These are phyloP conservation scores for Aleiodes leptofemur DNA, from an alignment of 2,888 invertebrate genomes.

Conservation along the genomic window DNA sequence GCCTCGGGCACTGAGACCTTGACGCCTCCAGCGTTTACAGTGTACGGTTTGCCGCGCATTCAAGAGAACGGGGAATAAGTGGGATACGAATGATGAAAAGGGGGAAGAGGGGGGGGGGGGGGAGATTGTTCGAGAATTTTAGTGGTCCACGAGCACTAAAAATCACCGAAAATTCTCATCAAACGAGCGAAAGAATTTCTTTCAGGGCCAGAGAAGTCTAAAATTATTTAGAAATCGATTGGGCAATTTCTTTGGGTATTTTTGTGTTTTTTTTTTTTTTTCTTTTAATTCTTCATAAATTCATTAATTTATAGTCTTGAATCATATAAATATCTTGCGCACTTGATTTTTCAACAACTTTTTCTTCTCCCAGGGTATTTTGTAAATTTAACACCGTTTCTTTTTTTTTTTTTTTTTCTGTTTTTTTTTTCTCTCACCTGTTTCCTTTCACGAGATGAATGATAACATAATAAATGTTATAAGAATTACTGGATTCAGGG, in stretches of 20 bases:
- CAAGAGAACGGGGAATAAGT: slow-evolving; percentile 21
- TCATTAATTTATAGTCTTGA: background rate
- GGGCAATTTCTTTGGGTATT: background rate
- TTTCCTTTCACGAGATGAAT: background rate
- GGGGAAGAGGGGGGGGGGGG: background rate
- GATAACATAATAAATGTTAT: slow-evolving; percentile 16
- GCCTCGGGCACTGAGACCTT: slow-evolving; percentile 66
- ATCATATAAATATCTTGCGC: background rate
- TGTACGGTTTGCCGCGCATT: slow-evolving; percentile 26
- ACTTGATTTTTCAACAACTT: background rate
- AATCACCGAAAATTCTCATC: background rate
- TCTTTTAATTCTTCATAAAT: background rate
- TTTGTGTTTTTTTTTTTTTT: background rate
- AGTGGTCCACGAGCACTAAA: background rate
- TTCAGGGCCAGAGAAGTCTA: too few species aligned
- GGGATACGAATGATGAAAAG: slow-evolving; percentile 18
- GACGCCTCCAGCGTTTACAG: slow-evolving; percentile 60
- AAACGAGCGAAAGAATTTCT: too few species aligned
- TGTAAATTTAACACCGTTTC: too few species aligned
- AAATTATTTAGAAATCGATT: too few species aligned
- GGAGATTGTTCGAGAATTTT: background rate
- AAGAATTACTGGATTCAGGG: slow-evolving; percentile 46
- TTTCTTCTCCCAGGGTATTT: background rate
- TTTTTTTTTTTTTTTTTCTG: slow-evolving; percentile 8
- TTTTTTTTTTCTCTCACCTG: slow-evolving; percentile 4